Evolutionary conservation across 2,113 vertebrate genomes (phyloP).

Genomic region (Dasypus novemcinctus): DNA sequence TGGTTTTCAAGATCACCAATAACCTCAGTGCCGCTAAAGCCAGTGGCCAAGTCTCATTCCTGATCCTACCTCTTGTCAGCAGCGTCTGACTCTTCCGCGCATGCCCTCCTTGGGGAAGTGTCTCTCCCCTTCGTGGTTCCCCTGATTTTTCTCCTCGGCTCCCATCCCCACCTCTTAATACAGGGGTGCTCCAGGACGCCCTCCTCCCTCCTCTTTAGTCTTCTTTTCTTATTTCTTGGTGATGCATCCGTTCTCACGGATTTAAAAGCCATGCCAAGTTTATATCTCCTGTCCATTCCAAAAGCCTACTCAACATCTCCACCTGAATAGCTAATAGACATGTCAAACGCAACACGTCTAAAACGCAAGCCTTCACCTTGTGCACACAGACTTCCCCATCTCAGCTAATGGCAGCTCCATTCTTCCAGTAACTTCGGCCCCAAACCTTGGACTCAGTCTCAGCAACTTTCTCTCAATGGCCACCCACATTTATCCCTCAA

Average conservation of each 20-base stretch:
- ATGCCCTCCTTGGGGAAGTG: not conserved
- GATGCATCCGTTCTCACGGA: not conserved
- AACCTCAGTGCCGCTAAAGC: not conserved
- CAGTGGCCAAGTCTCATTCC: not conserved
- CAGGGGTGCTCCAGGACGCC: rapidly evolving
- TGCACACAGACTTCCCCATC: not conserved
- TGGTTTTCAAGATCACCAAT: not conserved
- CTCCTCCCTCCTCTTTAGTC: not conserved
- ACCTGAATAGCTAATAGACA: not conserved
- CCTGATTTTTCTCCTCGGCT: not conserved
- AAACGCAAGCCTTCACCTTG: not conserved
- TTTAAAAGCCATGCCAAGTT: not conserved
- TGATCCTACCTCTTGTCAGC: not conserved
- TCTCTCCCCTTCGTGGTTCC: not conserved
- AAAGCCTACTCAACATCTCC: not conserved
- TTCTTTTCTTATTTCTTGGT: not conserved
- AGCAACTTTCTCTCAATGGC: not conserved
- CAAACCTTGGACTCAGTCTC: not conserved
- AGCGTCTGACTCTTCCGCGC: not conserved
- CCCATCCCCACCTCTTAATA: not conserved
- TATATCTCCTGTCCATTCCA: not conserved
- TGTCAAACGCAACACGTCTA: not conserved
- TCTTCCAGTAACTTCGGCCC: not conserved
- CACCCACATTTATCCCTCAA: not conserved
- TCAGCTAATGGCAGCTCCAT: not conserved